Evolutionary conservation across 2,113 vertebrate species (phyloP), one percentile per base, ranked within the genome.

Genomic region (Psittacus erithacus): DNA sequence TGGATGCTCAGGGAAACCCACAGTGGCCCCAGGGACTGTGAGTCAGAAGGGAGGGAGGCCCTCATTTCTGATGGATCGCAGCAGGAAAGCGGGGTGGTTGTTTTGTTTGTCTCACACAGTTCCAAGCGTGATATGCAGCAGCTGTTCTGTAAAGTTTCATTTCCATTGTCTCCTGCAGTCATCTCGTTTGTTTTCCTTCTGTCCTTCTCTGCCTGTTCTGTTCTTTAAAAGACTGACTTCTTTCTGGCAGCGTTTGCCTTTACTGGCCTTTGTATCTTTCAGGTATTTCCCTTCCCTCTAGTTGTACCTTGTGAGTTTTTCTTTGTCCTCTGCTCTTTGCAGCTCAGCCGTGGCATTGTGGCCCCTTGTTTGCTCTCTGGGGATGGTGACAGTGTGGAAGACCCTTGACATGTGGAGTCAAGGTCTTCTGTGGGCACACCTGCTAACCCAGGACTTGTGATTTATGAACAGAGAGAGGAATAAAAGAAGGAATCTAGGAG

Each of bases 81-180:
- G 92, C 87, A 82, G 95, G 90, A 60, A 75, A 59, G 47, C 60
- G 62, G 33, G 8, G 28, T 73, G 8, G 63, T 91, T 81, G 55
- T 87, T 92, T 65, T 91, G 19, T 94, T 91, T 86, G 62, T 90
- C 75, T 95, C 29, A 0, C 4, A 12, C 35, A 38, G 23, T 87
- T 93, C 57, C 47, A 90, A 69, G 70, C 65, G 57, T 73, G 88
- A 88, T 80, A 86, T n/a, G 59, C 79, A 88, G 76, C 90, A 88
- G 79, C 59, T 92, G 53, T 82, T 88, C 64, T 52, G 38, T 83
- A 31, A 82, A 74, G 18, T 82, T 95, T 79, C 33, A 63, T 91
- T 67, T 84, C 29, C 55, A 82, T 87, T 93, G 92, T 82, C 39
- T 92, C 59, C 74, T 79, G 65, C 43, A 63, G 50, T 91, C 62